Evolutionary conservation across 2,113 vertebrate species (phyloP).

Genomic region (human): GRCh38 chr9:39064501-39065000

Average conservation of each 20-base stretch:
- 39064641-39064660: not conserved
- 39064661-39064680: not conserved
- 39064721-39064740: not conserved
- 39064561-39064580: not conserved
- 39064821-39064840: not conserved
- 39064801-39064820: not conserved
- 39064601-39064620: not conserved
- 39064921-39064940: not conserved
- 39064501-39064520: not conserved
- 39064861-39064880: not conserved
- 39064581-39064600: not conserved
- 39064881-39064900: not conserved
- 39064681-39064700: not conserved
- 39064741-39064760: not conserved
- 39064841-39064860: not conserved
- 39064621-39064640: not conserved
- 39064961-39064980: not conserved
- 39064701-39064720: not conserved
- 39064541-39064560: not conserved
- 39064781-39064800: not conserved
- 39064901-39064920: not conserved
- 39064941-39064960: not conserved
- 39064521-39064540: not conserved
- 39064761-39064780: not conserved
- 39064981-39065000: not conserved